Evolutionary conservation across 64 coral and sea anemone genomes (phyloP), one percentile per base, ranked within the genome.

Genomic region (Actinia tenebrosa): DNA sequence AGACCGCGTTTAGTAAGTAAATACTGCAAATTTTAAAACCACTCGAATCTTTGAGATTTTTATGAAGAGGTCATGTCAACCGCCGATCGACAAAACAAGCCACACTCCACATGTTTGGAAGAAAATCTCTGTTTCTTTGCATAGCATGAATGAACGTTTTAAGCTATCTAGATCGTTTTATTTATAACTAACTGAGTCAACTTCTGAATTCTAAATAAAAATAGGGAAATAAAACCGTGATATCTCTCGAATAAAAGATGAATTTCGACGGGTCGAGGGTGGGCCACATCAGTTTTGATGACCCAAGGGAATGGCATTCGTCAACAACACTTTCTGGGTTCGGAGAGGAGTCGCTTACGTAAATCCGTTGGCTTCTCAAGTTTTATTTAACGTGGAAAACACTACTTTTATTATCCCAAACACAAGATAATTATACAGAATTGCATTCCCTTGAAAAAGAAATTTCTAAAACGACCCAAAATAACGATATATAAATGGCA

Each of bases 31-130:
- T 75, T 75, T 75, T 43, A 75, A 26, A 42, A 75, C 69, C 69
- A 75, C 69, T 75, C 26, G 69, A 75, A 75, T 75, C 27, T 30
- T 42, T 30, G 25, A 30, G 25, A 23, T 66, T 66, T 66, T 66
- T 66, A 66, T 66, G 63, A 66, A 66, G 27, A 75, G 69, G 69
- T 75, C 69, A 42, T 42, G 69, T 75, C 69, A 75, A 26, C 26
- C 9, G 11, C 10, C n/a, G 30, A 37, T 37, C 30, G 25, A 13
- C 23, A 75, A 75, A 75, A 13, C 11, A 26, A 75, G 10, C 63
- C 19, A 9, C 69, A 75, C 27, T 75, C 27, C 10, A 15, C 64
- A 69, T 69, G n/a, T 69, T 69, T 69, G 64, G n/a, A 42, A 75
- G 10, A 30, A 75, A 27, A 13, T 22, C 4, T 42, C 69, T 30